These are phyloP conservation scores for Acanthoscelides obtectus DNA, from an alignment of 2,888 invertebrate species.

Conservation along the genomic window DNA sequence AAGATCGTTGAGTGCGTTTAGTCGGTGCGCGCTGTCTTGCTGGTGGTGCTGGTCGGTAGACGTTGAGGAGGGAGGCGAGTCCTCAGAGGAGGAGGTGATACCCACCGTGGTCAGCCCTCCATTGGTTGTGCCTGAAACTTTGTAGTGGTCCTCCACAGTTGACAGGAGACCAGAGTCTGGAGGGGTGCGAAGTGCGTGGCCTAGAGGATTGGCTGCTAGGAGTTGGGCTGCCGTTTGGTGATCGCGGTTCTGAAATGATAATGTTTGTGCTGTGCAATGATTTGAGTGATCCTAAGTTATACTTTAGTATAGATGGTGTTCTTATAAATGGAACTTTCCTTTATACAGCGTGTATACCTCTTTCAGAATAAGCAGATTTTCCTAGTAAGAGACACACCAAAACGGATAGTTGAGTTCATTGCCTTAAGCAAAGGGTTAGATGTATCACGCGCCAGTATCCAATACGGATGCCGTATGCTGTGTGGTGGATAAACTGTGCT, in stretches of 20 bases:
- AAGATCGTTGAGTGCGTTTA: constrained; percentile 46
- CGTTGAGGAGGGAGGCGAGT: background rate
- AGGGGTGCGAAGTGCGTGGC: constrained; percentile 35
- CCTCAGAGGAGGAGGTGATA: constrained; percentile 32
- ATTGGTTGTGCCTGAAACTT: constrained; percentile 15
- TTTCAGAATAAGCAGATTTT: too few species aligned
- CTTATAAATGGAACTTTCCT: too few species aligned
- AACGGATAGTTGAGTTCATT: too few species aligned
- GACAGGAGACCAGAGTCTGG: constrained; percentile 44
- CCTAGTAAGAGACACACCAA: too few species aligned
- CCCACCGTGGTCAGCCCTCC: constrained; percentile 40
- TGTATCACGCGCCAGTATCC: too few species aligned
- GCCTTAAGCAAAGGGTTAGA: too few species aligned
- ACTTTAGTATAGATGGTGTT: too few species aligned
- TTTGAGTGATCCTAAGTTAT: too few species aligned
- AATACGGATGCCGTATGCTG: too few species aligned
- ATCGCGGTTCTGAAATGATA: background rate
- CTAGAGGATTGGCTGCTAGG: constrained; percentile 42
- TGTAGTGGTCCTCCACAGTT: constrained; percentile 36
- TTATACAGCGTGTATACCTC: too few species aligned
- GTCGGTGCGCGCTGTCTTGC: constrained; percentile 21
- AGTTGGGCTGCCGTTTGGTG: constrained; percentile 36
- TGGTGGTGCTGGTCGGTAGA: background rate
- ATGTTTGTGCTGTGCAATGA: too few species aligned
- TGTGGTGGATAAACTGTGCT: too few species aligned